Evolutionary conservation across 2,797 vertebrate species (phyloP), one percentile per base, ranked within the genome.

Genomic region (Anabacerthia variegaticeps): DNA sequence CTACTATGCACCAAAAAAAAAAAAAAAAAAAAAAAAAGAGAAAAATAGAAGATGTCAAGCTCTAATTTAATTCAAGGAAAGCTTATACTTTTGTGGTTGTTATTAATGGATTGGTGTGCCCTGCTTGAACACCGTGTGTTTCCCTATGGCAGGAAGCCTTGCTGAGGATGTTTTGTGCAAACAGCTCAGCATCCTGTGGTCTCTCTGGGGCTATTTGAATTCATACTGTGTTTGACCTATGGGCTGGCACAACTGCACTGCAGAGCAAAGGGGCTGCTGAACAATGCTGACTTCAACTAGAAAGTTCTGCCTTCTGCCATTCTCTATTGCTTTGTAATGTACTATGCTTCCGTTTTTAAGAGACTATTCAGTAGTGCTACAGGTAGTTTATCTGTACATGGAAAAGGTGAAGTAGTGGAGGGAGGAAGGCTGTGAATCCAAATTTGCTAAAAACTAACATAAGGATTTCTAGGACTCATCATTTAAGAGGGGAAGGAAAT

Each of bases 151-250:
- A 94, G 88, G 80, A 85, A 89, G 48, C 49, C 67, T 86, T 21
- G 2, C 36, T 61, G 91, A 77, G 69, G 54, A 19, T 86, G 76
- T 28, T 73, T 7, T 36, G 44, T 39, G 83, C 83, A 88, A 69
- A 85, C 39, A 66, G 63, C 72, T 75, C 65, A 75, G 82, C 88
- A 8, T 63, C 69, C 96, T 39, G 91, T 24, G 66, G 66, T 72
- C 13, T 77, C 88, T 51, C 77, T 79, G 91, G 1, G 21, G 61
- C 21, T 62, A 67, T 14, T 85, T 80, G 72, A 69, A 36, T n/a
- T 82, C 95, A 28, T 2, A 10, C 93, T 95, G 94, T 48, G 94
- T 69, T 82, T 97, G 93, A 96, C 93, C 94, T 94, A 77, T 91
- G 75, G 92, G 66, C 48, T 76, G 66, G 52, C 88, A 71, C 19